Conservation (phyloP, 2,797 vertebrate species). For the Characodon lateralis region DNA sequence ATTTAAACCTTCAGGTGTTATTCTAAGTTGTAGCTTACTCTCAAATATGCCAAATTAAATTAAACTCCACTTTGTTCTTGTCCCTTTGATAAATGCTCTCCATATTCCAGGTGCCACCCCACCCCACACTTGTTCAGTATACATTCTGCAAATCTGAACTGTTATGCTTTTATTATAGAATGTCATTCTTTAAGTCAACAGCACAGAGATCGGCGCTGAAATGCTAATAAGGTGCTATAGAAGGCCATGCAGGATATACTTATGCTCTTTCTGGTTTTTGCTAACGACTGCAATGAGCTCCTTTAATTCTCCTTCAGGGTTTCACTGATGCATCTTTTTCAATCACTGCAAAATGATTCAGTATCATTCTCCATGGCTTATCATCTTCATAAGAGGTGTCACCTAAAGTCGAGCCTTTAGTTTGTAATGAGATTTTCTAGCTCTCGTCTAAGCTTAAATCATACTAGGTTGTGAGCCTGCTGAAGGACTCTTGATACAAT, state of each 20-base stretch:
- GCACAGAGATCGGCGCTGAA: conserved; percentile 31
- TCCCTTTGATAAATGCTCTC: conserved; percentile 67
- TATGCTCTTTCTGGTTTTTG: conserved; percentile 29
- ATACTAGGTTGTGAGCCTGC: conserved; percentile 60
- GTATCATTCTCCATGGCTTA: conserved; percentile 59
- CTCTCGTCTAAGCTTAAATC: conserved; percentile 53
- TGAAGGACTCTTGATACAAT: conserved; percentile 72
- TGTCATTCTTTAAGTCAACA: conserved; percentile 12
- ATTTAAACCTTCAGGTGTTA: conserved; percentile 82
- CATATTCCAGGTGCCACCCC: conserved; percentile 17
- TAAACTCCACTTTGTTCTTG: conserved; percentile 60
- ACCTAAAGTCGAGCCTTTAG: conserved; percentile 67
- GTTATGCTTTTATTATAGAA: conserved; percentile 39
- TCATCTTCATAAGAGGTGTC: conserved; percentile 70
- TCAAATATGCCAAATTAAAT: conserved; percentile 74
- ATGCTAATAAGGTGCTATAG: conserved; percentile 7
- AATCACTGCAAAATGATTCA: conserved; percentile 44
- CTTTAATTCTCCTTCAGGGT: conserved; percentile 37
- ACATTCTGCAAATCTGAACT: conserved; percentile 21
- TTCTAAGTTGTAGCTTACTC: conserved; percentile 71
- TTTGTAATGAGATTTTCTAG: conserved; percentile 74
- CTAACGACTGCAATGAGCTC: conserved; percentile 10
- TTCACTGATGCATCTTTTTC: conserved; percentile 52
- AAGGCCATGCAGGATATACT: conserved; percentile 8
- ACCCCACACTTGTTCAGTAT: conserved; percentile 31